Evolutionary conservation across 1,140 invertebrate genomes (phyloP), one percentile per base, ranked within the genome.

Genomic region (Hyphantria cunea): DNA sequence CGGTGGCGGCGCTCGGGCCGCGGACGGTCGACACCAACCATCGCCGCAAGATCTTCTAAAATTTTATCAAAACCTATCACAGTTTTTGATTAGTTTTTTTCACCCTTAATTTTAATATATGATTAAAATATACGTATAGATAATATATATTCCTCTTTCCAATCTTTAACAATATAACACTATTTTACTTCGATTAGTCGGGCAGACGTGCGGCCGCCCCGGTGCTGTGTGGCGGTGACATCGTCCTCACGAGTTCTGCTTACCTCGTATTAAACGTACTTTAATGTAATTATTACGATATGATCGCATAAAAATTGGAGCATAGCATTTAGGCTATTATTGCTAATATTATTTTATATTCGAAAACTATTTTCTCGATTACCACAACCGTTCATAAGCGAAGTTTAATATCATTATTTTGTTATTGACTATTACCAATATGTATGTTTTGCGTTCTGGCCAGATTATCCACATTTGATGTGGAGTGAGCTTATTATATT

Each of bases 11-110:
- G 17, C 17, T 25, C 17, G 9, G 15, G 12, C 52, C 54, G 47
- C 55, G 32, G 3, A 15, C 56, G 37, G 55, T 48, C 64, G 32
- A 56, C 64, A 39, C 66, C 55, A 70, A 42, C 59, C 59, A 64
- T 66, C 74, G 66, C 63, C 52, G 60, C 66, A 59, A 68, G 68
- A 73, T 76, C 69, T 87, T 90, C 17, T 89, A 89, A 90, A 90
- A 88, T 89, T 90, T 86, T 90, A 90, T 90, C 88, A 90, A 90
- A 90, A 90, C 88, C 86, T 90, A 90, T 90, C 88, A 90, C 88
- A 89, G 88, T 90, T 90, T 89, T 89, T 88, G 88, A 90, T 88
- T 90, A 90, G 85, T 90, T 90, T 56, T 64, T 56, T 56, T 87
- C 83, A 84, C 82, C 87, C 74, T 84, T 90, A 89, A 86, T 87